Conservation (phyloP, 2,113 vertebrate species). For the Condylura cristata region DNA sequence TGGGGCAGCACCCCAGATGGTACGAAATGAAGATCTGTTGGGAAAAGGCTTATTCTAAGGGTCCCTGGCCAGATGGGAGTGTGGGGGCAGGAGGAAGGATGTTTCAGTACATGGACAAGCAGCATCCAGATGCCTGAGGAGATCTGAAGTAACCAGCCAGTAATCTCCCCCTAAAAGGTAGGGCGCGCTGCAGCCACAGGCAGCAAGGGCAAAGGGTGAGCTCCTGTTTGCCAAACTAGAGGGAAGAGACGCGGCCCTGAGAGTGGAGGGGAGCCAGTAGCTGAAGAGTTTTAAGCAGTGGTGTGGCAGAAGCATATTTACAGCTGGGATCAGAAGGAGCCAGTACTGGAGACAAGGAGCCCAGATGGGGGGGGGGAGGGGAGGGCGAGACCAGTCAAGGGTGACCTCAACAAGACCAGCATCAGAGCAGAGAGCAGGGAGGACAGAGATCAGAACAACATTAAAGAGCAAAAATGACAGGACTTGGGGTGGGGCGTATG, state of each 20-base stretch:
- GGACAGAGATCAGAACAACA: neutral
- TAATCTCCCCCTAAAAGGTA: no score
- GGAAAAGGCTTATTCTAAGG: neutral
- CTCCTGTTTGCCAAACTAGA: neutral
- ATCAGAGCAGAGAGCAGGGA: neutral
- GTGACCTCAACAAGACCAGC: neutral
- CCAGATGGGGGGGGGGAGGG: no score
- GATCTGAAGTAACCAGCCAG: neutral
- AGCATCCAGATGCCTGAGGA: neutral
- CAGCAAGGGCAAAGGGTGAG: neutral
- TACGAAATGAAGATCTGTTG: neutral
- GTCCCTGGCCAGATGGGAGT: neutral
- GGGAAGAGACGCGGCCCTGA: neutral
- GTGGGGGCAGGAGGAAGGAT: neutral
- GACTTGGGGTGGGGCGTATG: neutral
- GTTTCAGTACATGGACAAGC: neutral
- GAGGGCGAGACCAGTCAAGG: neutral
- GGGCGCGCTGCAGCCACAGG: neutral
- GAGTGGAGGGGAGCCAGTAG: neutral
- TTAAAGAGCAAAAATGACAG: neutral
- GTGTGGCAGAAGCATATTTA: neutral
- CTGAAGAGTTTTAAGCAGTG: neutral
- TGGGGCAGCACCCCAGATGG: neutral
- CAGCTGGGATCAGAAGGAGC: neutral
- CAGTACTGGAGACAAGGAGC: neutral